Conservation (phyloP, 2,888 invertebrate genomes). For the Acanthosepion esculentum region DNA sequence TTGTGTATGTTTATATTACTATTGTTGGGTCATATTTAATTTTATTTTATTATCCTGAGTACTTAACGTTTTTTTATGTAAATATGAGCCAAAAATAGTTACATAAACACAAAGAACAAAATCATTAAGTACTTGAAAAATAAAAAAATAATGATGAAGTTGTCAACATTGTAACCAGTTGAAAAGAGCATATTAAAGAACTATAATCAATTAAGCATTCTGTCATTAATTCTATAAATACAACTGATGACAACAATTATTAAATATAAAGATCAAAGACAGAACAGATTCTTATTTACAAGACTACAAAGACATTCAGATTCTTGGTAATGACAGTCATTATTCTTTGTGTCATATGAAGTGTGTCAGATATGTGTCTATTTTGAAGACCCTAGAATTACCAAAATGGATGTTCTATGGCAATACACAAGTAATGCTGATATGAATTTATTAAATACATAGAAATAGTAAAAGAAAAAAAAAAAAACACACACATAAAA, state of each 20-base stretch:
- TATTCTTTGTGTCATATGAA: background rate
- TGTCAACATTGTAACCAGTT: background rate
- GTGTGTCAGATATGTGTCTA: background rate
- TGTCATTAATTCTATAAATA: background rate
- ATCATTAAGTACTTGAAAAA: too few relatives aligned
- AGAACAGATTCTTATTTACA: background rate
- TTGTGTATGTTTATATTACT: too few relatives aligned
- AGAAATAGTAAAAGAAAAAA: background rate
- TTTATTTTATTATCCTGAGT: too few relatives aligned
- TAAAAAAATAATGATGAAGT: background rate
- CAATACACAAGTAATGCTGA: background rate
- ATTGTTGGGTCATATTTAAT: too few relatives aligned
- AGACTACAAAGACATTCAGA: background rate
- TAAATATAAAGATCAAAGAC: background rate
- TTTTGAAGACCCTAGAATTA: background rate
- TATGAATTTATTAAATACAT: background rate
- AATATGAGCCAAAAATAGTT: too few relatives aligned
- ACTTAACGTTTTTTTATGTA: too few relatives aligned
- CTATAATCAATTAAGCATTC: background rate
- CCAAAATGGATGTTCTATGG: background rate
- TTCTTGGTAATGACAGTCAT: background rate
- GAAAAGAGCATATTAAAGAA: background rate
- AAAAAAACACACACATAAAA: background rate
- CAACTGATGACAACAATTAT: background rate
- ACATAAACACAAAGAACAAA: too few relatives aligned